Evolutionary conservation across 2,888 invertebrate genomes (phyloP).

Genomic region (Blera fallax): DNA sequence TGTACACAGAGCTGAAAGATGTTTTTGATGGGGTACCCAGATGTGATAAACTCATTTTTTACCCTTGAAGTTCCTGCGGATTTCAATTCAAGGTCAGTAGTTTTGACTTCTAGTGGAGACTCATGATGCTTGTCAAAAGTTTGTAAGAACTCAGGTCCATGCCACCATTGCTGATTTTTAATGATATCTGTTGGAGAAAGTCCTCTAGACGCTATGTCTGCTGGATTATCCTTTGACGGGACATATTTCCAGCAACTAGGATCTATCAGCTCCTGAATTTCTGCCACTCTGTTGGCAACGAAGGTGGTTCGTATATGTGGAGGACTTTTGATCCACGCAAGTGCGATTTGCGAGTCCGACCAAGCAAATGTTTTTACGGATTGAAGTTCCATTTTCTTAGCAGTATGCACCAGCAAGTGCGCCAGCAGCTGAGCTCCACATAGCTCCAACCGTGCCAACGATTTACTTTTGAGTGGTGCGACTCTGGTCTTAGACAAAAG

Average conservation of each 20-base stretch:
- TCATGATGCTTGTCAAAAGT: too few relatives aligned
- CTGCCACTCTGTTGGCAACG: not conserved
- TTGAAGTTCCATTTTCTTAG: not conserved
- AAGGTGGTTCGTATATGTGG: not conserved
- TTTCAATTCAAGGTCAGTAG: too few relatives aligned
- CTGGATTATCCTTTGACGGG: not conserved
- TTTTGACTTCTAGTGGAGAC: too few relatives aligned
- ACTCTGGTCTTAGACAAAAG: too few relatives aligned
- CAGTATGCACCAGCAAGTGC: not conserved
- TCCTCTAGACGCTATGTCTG: too few relatives aligned
- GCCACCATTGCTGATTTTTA: too few relatives aligned
- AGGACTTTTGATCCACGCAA: not conserved
- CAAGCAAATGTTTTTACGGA: not conserved
- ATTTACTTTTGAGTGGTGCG: slow-evolving; percentile 10
- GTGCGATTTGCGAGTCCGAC: slow-evolving; percentile 12
- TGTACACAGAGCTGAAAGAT: too few relatives aligned
- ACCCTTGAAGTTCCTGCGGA: too few relatives aligned
- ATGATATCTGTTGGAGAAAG: too few relatives aligned
- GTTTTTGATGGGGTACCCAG: too few relatives aligned
- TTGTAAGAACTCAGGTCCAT: too few relatives aligned
- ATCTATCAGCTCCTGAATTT: slow-evolving; percentile 8
- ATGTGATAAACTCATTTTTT: too few relatives aligned
- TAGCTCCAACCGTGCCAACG: not conserved
- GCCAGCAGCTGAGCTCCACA: not conserved
- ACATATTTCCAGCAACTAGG: not conserved